phyloP scores from a whole-genome alignment of 2,797 vertebrate genomes.

The Myoxocephalus aenaeus region DNA sequence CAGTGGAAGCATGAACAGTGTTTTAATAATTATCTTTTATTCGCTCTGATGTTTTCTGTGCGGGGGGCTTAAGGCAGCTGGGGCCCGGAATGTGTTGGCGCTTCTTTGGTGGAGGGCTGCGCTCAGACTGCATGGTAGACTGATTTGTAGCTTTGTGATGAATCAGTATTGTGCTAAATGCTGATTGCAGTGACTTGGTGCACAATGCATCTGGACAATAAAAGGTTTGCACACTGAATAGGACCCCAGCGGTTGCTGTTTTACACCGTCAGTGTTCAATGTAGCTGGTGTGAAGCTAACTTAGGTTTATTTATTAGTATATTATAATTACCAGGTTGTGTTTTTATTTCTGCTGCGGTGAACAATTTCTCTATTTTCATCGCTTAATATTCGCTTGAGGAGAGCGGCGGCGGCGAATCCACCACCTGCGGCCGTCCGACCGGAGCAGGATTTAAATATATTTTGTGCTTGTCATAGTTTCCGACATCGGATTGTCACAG shows the following conservation, averaged over 20 bases:
- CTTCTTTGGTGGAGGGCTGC: slow-evolving; percentile 58
- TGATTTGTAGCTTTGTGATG: slow-evolving; percentile 80
- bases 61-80: slow-evolving; percentile 49
- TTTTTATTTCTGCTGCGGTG: neutral
- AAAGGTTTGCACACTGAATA: slow-evolving; percentile 62
- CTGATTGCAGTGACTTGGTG: slow-evolving; percentile 72
- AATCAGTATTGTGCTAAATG: slow-evolving; percentile 81
- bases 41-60: slow-evolving; percentile 40
- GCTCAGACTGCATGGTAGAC: slow-evolving; percentile 74
- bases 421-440: slow-evolving; percentile 10
- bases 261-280: slow-evolving; percentile 35
- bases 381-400: neutral
- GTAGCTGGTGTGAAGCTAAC: slow-evolving; percentile 4
- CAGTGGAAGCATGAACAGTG: neutral
- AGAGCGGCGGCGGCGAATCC: slow-evolving; percentile 2
- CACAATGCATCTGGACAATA: slow-evolving; percentile 74
- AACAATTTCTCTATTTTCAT: neutral
- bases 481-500: slow-evolving; percentile 1
- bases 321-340: neutral
- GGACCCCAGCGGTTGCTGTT: slow-evolving; percentile 50
- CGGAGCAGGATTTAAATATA: slow-evolving; percentile 42
- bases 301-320: neutral
- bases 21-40: slow-evolving; percentile 10
- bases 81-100: slow-evolving; percentile 64
- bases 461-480: slow-evolving; percentile 40